A percentile compares a stretch with the other conserved stretches of the same genome.
Evolutionary conservation across 2,797 vertebrate genomes (phyloP).

Genomic region (Spatula versicolor): DNA sequence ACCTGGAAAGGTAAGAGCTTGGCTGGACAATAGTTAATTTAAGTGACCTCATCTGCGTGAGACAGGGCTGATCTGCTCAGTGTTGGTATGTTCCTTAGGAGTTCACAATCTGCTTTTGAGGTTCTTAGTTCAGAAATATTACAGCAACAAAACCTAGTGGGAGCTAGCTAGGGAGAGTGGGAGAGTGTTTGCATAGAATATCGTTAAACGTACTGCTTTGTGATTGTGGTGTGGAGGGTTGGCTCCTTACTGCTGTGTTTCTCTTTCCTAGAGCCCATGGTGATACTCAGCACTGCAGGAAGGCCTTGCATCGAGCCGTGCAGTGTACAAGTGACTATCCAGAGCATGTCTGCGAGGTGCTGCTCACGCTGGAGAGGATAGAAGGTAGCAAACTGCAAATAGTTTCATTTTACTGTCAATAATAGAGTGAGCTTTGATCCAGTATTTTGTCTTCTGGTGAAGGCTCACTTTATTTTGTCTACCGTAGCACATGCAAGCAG

Average conservation of each 20-base stretch:
- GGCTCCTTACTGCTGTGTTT: background rate
- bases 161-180: background rate
- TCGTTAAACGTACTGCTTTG: too few species aligned
- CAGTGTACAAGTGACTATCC: conserved; percentile 97
- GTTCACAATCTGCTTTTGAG: background rate
- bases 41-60: background rate
- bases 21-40: background rate
- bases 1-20: conserved; percentile 89
- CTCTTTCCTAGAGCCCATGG: conserved; percentile 86
- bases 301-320: conserved; percentile 93
- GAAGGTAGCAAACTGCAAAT: conserved; percentile 83
- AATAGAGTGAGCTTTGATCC: background rate
- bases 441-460: background rate
- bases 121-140: background rate
- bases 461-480: background rate
- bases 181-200: accelerated
- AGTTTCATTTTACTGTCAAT: too few species aligned
- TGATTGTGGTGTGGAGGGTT: background rate
- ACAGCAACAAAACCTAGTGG: accelerated
- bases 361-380: conserved; percentile 92
- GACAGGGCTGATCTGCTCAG: too few species aligned
- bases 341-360: conserved; percentile 95
- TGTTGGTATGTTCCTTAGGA: accelerated
- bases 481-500: background rate
- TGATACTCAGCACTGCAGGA: conserved; percentile 91